Base-by-base conservation (phyloP, 2,797 vertebrate genomes). In the Lates japonicus region DNA sequence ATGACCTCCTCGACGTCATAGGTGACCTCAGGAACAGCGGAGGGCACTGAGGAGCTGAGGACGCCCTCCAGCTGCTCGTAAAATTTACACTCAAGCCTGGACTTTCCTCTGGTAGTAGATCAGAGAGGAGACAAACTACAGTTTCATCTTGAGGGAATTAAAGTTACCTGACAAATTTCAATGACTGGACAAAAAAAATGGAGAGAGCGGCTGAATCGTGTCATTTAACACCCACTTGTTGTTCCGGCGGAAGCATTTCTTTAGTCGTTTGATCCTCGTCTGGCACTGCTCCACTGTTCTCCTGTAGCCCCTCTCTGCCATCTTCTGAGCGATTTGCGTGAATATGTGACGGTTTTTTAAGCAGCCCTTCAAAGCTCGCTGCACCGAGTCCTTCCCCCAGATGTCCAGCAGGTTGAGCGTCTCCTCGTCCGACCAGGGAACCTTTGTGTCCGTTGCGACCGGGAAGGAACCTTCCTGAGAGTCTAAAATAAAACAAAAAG, bases 351-450 rank as follows among this genome's bases (percentile, higher is more conserved):
- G 92, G 81, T 95, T 95, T 44, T 94, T 95, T 57, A 94, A 69
- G 68, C 93, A 94, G 86, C 94, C 92, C 79, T 94, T 94, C 60
- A 95, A 59, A 37, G 92, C 94, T 3, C 84, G 80, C 89, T 95
- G 94, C 70, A 94, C 72, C 0, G 90, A 90, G 89, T 94, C 94
- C 70, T 93, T 93, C 19, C 95, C 94, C 95, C 95, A 95, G 39
- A 95, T 92, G 80, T 95, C 93, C 0, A 95, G 90, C 68, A 95
- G 90, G 33, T 87, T 61, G 20, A 94, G 89, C 0, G 95, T 95
- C 91, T 95, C 95, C 65, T 95, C 92, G 3, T 95, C 94, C 0
- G 94, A 94, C 95, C 95, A 95, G 54, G 93, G 93, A 55, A 93
- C 89, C 1, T 95, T 95, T 9, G 89, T 80, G 83, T 95, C 94